Base-by-base conservation (phyloP, 92 coral and sea anemone species). In the Epizoanthus stellaris region DNA sequence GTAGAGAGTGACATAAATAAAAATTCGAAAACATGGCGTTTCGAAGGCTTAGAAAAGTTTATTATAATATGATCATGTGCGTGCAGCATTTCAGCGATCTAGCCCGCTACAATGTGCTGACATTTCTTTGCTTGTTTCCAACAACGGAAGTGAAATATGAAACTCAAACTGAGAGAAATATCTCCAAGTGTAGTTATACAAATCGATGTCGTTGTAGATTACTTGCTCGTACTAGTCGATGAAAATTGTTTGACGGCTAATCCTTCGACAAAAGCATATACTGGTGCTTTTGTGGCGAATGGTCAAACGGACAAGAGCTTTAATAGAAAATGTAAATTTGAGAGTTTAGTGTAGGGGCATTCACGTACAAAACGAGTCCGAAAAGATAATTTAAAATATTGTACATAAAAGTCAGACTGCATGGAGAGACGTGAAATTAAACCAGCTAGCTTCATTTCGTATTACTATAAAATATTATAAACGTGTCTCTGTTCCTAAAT, bases 111-210 rank as follows among this genome's bases (percentile, higher is more conserved):
- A 49, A 13, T 49, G 56, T 49, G 56, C 14, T 49, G 56, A 49
- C 56, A 49, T 49, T 13, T 49, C 56, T 49, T n/a, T 6, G 19
- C 16, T 79, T 4, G 39, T 3, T 42, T 79, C 20, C 72, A 43
- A 62, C 47, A 77, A 63, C 72, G 57, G 83, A 64, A 59, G 43
- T 63, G 14, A 63, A 49, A 79, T 77, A 21, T 25, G 64, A 71
- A 72, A 19, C 59, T 19, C 25, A 39, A 7, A 25, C 60, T 7
- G 21, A n/a, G 52, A 19, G 56, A 1, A 49, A 49, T 49, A 49
- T 49, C 11, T 49, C 56, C 13, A 49, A 49, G 17, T 21, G 17
- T 36, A 68, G 30, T 34, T 13, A 66, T 23, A 66, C 70, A 34
- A 4, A 11, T 66, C 4, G 70, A 25, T 23, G 4, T 3, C 13